phyloP scores from a whole-genome alignment of 2,888 invertebrate genomes.

The Nomada hirtipes region DNA sequence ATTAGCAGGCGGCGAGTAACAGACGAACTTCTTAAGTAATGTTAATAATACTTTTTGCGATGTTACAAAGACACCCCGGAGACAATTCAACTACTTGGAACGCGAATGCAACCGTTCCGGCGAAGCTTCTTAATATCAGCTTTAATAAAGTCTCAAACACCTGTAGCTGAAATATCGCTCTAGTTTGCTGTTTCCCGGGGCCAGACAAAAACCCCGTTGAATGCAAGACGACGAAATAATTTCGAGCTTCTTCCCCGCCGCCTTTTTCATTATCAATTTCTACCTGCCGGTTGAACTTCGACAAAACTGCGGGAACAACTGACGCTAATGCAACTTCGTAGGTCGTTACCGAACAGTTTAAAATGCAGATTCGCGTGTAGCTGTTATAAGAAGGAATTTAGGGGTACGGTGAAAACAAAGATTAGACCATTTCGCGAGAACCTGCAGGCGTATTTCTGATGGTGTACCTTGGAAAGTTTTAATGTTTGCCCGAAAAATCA shows the following conservation, averaged over 20 bases:
- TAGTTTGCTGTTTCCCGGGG: constrained; percentile 74
- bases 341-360: constrained; percentile 56
- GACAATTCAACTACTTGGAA: not conserved
- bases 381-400: constrained; percentile 17
- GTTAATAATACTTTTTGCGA: not conserved
- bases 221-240: constrained; percentile 58
- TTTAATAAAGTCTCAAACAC: constrained; percentile 77
- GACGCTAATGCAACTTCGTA: constrained; percentile 61
- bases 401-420: not conserved
- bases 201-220: constrained; percentile 60
- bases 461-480: too few species aligned
- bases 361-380: constrained; percentile 49
- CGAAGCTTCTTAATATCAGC: constrained; percentile 47
- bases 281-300: constrained; percentile 46
- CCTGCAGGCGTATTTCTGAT: not conserved
- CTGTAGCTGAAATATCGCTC: constrained; percentile 81
- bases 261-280: constrained; percentile 42
- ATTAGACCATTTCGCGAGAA: not conserved
- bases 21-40: not conserved
- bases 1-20: not conserved
- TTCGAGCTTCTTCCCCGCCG: constrained; percentile 37
- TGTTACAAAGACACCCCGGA: not conserved
- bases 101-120: not conserved
- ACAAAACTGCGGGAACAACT: constrained; percentile 51
- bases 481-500: constrained; percentile 4